Evolutionary conservation across 2,888 invertebrate species (phyloP), one percentile per base, ranked within the genome.

Genomic region (Galeopsomyia nigrocyanea): DNA sequence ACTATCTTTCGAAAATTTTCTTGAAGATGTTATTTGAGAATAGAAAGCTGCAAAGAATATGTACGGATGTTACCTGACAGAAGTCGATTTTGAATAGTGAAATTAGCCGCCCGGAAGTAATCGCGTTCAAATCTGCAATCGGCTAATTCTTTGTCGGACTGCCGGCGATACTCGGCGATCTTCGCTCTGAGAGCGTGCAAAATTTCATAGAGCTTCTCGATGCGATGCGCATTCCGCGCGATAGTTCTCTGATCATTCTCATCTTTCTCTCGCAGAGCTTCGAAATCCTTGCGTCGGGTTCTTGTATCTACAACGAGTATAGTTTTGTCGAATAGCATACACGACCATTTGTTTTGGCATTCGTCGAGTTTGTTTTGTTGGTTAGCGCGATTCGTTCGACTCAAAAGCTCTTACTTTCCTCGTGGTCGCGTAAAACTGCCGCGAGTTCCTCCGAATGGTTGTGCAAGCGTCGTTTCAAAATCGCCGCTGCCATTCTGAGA

Each of bases 191-290:
- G 79, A 61, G 65, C 77, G 78, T 31, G 75, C 56, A 82, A 80
- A 1, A 72, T 73, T 6, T 81, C 79, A 3, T 76, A 76, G 0
- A 84, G 75, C 7, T 39, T 58, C 3, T 76, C 39, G 21, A 78
- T 80, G 10, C 77, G 78, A 1, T 66, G 61, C 46, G 78, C 70
- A 61, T 84, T 83, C 0, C 66, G 68, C 0, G 64, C 62, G 55
- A 84, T 83, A 7, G 79, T 71, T 61, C 64, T 68, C 49, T 79
- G 77, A 22, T 83, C 82, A 7, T 71, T 68, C 6, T 78, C 75
- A 62, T 85, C 82, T 66, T 82, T 84, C 13, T 63, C 75, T 46
- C 78, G 79, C 6, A 82, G 61, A 0, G 19, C 50, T 2, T 81
- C 76, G 64, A 82, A 84, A 21, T 69, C 71, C 16, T 77, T 79